A percentile compares a stretch with the other conserved stretches of the same genome.
Evolutionary conservation across 1,140 invertebrate species (phyloP).

Genomic region (Heliconius congener): DNA sequence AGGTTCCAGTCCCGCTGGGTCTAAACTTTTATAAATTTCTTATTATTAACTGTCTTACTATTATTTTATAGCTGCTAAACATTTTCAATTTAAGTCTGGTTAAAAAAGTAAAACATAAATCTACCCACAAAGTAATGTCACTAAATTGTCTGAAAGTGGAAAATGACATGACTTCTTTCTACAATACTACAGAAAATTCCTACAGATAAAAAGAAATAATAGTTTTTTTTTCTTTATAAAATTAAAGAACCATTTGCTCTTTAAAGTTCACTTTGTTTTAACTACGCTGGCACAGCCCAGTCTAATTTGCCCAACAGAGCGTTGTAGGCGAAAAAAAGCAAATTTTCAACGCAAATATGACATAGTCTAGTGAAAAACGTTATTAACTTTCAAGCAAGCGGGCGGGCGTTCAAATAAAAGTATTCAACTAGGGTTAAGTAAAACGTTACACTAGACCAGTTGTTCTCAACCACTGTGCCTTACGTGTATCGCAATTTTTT

Average conservation of each 20-base stretch:
- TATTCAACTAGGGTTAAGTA: slow-evolving; percentile 27
- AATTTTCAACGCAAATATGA: slow-evolving; percentile 18
- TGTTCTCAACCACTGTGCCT: background rate
- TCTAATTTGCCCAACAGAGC: slow-evolving; percentile 15
- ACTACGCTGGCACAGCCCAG: background rate
- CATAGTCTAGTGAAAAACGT: slow-evolving; percentile 18
- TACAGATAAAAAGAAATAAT: background rate
- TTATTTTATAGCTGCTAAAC: too few species aligned
- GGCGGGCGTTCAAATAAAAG: slow-evolving; percentile 23
- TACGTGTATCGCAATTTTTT: background rate
- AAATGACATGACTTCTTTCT: background rate
- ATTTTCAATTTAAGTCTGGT: too few species aligned
- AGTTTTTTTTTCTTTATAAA: background rate
- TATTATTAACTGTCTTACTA: too few species aligned
- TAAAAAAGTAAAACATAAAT: too few species aligned
- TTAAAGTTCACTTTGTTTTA: slow-evolving; percentile 7
- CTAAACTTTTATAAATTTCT: too few species aligned
- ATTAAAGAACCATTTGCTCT: background rate
- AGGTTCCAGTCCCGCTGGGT: too few species aligned
- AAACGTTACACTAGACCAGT: slow-evolving; percentile 23
- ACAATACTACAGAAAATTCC: background rate
- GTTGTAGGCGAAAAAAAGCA: slow-evolving; percentile 13
- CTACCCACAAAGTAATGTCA: too few species aligned
- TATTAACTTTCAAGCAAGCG: slow-evolving; percentile 22
- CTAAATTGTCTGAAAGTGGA: too few species aligned